Evolutionary conservation across 53 echinoderm and acorn worm genomes (phyloP).

Genomic region (Astropecten irregularis): DNA sequence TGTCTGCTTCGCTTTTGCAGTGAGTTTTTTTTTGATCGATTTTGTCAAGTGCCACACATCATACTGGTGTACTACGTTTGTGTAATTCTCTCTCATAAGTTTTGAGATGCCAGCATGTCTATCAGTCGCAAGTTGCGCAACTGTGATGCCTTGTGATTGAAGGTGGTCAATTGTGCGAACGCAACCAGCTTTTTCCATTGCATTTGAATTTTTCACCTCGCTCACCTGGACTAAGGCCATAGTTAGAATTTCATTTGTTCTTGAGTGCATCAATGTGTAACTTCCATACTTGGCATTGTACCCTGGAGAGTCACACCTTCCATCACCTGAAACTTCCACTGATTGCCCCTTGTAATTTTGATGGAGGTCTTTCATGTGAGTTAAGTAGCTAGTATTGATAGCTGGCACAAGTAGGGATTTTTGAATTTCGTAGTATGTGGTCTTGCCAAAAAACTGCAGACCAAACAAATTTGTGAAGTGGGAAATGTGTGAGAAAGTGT

Average conservation of each 20-base stretch:
- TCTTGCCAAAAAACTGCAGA: no score
- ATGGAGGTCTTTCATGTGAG: background rate
- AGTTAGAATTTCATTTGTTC: no score
- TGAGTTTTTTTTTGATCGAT: constrained; percentile 35
- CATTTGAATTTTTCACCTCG: constrained; percentile 51
- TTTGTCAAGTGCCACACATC: constrained; percentile 48
- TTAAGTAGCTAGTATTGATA: background rate
- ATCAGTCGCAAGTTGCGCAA: no score
- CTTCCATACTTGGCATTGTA: no score
- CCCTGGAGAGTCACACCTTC: constrained; percentile 70
- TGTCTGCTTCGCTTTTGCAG: constrained; percentile 21
- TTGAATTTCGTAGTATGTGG: no score
- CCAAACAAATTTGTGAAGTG: constrained; percentile 6
- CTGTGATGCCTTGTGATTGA: no score
- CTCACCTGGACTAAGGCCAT: constrained; percentile 64
- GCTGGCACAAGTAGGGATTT: no score
- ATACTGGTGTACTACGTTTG: constrained; percentile 34
- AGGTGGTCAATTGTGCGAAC: no score
- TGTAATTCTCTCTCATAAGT: constrained; percentile 34
- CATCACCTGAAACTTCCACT: constrained; percentile 52
- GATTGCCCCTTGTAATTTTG: background rate
- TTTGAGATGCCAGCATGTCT: constrained; percentile 34
- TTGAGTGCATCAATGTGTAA: no score
- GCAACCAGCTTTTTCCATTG: no score
- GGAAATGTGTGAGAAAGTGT: no score